Evolutionary conservation across 2,113 vertebrate species (phyloP), one percentile per base, ranked within the genome.

Genomic region (Sorex araneus): DNA sequence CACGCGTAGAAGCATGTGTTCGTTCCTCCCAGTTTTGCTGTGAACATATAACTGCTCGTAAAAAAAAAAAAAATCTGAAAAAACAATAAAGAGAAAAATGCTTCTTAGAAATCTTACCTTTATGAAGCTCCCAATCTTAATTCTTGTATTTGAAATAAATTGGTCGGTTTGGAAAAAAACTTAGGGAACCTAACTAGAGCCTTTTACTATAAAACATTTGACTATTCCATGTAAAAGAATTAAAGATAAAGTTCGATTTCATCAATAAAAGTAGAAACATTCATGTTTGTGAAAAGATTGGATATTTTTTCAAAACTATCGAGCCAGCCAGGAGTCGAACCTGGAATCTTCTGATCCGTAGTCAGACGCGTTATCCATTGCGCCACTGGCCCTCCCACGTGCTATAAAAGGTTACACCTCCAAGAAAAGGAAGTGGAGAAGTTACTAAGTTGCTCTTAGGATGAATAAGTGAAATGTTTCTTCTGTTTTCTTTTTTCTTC

Each of bases 321-420:
- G 97, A 98, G 97, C 98, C 97, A 98, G 97, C 98, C 98, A 98
- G 98, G 98, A 98, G 97, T 98, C 97, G 97, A 98, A 99, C 98
- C 97, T 98, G 96, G 98, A 98, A 98, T 98, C 98, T 98, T 98
- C 98, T 98, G 98, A 98, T 98, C 98, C 97, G 97, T 98, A 98
- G 98, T 98, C 98, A 98, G 98, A 98, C 97, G 96, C 96, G 96
- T 98, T 98, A 98, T 98, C 97, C 98, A 98, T 98, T 98, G 98
- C 97, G 97, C 98, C 98, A 98, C 97, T 98, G 97, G 98, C 97
- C 98, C 98, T 0, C 0, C 1, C 1, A 0, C 0, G 0, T 0
- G 0, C 0, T 0, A 0, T 0, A 0, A 70, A 19, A 0, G 0
- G 0, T 32, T 23, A 18, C 0, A 4, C 0, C 3, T 81, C 16